A percentile compares a stretch with the other conserved stretches of the same genome.
These are phyloP conservation scores for Schizothorax lantsangensis DNA, from an alignment of 2,797 vertebrate species.

Conservation along the genomic window DNA sequence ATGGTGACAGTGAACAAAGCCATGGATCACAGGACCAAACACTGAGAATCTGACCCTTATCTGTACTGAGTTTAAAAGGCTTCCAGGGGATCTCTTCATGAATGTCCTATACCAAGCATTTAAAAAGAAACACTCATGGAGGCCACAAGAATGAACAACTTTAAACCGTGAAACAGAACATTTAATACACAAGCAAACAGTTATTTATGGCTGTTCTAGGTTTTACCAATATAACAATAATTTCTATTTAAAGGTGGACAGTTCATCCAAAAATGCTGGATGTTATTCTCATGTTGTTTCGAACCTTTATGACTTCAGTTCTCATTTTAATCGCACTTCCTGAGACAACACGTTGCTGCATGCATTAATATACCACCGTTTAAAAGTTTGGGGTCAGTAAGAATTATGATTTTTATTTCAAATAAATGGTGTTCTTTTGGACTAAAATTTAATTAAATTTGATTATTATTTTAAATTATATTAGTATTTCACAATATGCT, in stretches of 20 bases:
- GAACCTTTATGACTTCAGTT: background rate
- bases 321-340: background rate
- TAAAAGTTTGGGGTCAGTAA: background rate
- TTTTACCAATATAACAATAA: background rate
- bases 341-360: background rate
- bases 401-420: background rate
- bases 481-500: background rate
- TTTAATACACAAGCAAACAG: background rate
- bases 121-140: background rate
- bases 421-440: background rate
- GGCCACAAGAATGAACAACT: background rate
- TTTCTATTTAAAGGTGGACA: background rate
- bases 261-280: background rate
- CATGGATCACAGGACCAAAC: conserved; percentile 36
- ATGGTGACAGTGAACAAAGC: conserved; percentile 35
- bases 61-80: conserved; percentile 34
- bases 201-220: background rate
- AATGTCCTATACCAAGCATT: background rate
- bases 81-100: conserved; percentile 33
- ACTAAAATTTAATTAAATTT: background rate
- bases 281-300: background rate
- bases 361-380: background rate
- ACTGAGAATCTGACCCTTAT: conserved; percentile 7
- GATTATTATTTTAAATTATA: background rate
- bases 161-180: background rate